These are phyloP conservation scores for Melanophora roralis DNA, from an alignment of 2,888 invertebrate genomes.

Conservation along the genomic window DNA sequence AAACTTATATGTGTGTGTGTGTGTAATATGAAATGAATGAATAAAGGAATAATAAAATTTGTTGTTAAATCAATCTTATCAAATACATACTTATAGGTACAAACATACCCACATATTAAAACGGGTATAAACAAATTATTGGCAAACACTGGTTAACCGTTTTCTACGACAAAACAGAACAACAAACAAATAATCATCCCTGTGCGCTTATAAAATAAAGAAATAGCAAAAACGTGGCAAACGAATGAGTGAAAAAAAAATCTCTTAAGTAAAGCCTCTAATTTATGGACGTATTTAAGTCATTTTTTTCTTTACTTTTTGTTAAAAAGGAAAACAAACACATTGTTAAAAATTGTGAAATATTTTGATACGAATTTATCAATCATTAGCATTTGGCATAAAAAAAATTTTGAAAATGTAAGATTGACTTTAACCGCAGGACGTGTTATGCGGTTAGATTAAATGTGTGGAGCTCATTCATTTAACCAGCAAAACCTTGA, in stretches of 20 bases:
- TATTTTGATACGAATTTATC: not conserved
- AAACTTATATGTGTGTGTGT: too few species aligned
- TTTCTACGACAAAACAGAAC: not conserved
- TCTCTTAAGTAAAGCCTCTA: slow-evolving; percentile 21
- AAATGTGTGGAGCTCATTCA: too few species aligned
- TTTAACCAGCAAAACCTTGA: too few species aligned
- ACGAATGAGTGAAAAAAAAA: not conserved
- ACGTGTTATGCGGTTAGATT: too few species aligned
- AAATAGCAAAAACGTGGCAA: slow-evolving; percentile 1
- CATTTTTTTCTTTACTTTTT: not conserved
- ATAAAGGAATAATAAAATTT: not conserved
- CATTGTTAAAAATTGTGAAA: not conserved
- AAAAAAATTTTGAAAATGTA: not conserved
- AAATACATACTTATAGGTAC: too few species aligned
- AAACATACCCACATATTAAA: not conserved
- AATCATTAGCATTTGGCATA: not conserved
- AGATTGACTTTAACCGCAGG: too few species aligned
- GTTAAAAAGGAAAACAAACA: not conserved
- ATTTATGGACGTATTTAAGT: slow-evolving; percentile 41
- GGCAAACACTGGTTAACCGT: slow-evolving; percentile 39
- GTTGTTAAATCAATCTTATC: not conserved
- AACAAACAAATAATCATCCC: slow-evolving; percentile 20
- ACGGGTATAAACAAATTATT: slow-evolving; percentile 47
- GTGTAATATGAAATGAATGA: not conserved
- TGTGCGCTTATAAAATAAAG: slow-evolving; percentile 13